These are phyloP conservation scores for Eulemur macaco DNA, from an alignment of 2,113 vertebrate genomes.

Conservation along the genomic window DNA sequence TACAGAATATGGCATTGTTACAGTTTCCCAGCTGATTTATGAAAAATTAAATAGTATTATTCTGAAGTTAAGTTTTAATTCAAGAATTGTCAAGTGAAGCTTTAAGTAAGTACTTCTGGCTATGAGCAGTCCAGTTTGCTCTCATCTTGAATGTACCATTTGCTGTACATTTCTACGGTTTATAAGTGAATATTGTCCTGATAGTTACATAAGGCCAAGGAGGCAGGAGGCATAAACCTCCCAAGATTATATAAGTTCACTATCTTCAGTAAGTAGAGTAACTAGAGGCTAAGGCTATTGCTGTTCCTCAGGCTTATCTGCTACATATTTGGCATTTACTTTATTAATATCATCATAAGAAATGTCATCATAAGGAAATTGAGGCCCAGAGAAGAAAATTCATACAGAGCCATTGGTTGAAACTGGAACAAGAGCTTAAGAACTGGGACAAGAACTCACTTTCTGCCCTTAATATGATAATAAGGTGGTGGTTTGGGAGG, in stretches of 20 bases:
- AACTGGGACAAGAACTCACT: conserved; percentile 21
- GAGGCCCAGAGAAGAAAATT: not conserved
- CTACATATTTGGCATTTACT: not conserved
- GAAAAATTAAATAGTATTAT: conserved; percentile 3
- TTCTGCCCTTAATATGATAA: conserved; percentile 42
- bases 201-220: not conserved
- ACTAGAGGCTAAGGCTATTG: not conserved
- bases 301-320: not conserved
- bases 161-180: not conserved
- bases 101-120: not conserved
- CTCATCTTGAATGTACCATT: not conserved
- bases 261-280: not conserved
- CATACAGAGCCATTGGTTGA: not conserved
- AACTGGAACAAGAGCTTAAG: conserved; percentile 3
- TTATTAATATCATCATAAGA: conserved; percentile 2
- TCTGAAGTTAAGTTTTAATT: conserved; percentile 24
- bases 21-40: not conserved
- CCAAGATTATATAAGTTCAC: not conserved
- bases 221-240: not conserved
- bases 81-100: not conserved
- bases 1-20: not conserved
- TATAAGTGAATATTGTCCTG: not conserved
- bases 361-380: not conserved
- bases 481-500: not conserved
- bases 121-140: not conserved